Evolutionary conservation across 92 coral and sea anemone genomes (phyloP).

Genomic region (Bergia sp.): DNA sequence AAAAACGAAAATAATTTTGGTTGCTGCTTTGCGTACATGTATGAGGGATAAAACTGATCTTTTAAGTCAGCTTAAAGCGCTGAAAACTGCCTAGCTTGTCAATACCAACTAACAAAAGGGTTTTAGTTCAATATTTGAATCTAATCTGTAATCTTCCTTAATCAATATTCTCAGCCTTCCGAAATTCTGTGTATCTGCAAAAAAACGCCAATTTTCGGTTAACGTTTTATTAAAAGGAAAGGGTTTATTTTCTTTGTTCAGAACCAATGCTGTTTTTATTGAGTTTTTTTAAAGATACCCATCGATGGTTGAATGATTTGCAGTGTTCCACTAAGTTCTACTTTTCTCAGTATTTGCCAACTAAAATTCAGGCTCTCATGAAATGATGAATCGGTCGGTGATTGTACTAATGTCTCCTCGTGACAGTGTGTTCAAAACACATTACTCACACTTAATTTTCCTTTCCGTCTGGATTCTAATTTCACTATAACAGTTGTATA

Average conservation of each 20-base stretch:
- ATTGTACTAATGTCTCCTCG: not conserved
- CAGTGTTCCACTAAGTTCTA: not conserved
- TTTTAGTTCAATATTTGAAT: not conserved
- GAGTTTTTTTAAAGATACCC: not conserved
- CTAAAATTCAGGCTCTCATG: not conserved
- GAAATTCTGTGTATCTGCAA: conserved; percentile 24
- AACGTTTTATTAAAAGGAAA: conserved; percentile 16
- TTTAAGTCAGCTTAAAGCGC: conserved; percentile 7
- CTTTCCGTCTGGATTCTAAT: conserved; percentile 13
- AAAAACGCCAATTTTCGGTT: conserved; percentile 9
- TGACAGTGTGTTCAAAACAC: not conserved
- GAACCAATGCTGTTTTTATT: not conserved
- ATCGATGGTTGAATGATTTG: not conserved
- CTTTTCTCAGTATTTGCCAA: not conserved
- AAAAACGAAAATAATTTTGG: not conserved
- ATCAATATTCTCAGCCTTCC: conserved; percentile 6
- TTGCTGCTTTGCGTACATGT: not conserved
- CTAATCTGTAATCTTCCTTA: conserved; percentile 20
- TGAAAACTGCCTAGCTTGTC: not conserved
- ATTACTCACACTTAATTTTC: conserved; percentile 6
- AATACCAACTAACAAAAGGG: not conserved
- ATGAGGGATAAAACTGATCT: not conserved
- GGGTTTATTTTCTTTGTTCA: not conserved
- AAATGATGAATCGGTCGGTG: not conserved
- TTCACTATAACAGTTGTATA: not conserved